phyloP scores from a whole-genome alignment of 2,888 invertebrate species.

The Phrixothrix hirtus region DNA sequence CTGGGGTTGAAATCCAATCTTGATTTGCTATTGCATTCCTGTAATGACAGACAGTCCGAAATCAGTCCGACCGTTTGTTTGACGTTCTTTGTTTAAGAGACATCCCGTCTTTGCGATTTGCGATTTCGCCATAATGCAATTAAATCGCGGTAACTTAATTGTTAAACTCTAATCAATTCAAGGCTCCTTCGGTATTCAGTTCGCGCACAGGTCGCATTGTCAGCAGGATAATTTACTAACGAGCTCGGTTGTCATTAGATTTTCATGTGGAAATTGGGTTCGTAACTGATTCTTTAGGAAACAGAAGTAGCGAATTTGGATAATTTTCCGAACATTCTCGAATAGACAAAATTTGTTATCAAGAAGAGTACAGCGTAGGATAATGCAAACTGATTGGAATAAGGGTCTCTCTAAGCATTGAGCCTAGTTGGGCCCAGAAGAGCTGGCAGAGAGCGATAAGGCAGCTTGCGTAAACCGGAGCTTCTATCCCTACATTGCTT shows the following conservation, averaged over 20 bases:
- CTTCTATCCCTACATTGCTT: conserved; percentile 33
- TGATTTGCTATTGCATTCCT: conserved; percentile 59
- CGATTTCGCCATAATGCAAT: too few species aligned
- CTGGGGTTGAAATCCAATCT: conserved; percentile 57
- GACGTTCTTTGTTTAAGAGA: conserved; percentile 54
- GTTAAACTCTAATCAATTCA: conserved; percentile 18
- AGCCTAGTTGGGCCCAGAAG: conserved; percentile 50
- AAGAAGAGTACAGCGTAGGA: conserved; percentile 49
- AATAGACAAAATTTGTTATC: conserved; percentile 27
- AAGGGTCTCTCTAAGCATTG: conserved; percentile 45
- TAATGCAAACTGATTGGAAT: conserved; percentile 52
- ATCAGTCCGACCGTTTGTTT: conserved; percentile 47
- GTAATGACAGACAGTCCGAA: conserved; percentile 54
- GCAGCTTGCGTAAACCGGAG: conserved; percentile 48
- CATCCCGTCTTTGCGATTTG: conserved; percentile 41
- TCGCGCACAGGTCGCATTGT: conserved; percentile 27
- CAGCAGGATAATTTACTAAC: conserved; percentile 37
- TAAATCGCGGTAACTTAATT: conserved; percentile 17
- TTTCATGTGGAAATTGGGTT: too few species aligned
- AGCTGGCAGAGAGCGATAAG: conserved; percentile 53
- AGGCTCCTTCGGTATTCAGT: conserved; percentile 31
- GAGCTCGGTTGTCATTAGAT: conserved; percentile 34
- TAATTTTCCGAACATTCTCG: conserved; percentile 34
- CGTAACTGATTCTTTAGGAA: too few species aligned
- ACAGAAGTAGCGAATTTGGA: conserved; percentile 11